Evolutionary conservation across 2,888 invertebrate genomes (phyloP).

Genomic region (Bombyx huttoni): DNA sequence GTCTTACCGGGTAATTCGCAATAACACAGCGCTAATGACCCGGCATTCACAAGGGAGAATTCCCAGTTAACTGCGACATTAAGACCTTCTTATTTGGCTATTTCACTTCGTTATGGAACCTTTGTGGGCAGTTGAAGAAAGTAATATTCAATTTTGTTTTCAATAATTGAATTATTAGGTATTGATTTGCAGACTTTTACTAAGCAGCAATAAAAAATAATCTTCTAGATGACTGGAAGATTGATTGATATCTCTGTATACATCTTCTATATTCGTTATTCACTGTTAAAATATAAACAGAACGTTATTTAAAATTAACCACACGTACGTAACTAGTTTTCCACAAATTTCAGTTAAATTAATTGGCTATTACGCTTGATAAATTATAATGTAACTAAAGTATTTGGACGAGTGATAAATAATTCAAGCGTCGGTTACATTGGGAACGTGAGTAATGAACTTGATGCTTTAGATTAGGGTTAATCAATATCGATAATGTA

Average conservation of each 20-base stretch:
- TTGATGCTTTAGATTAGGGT: constrained; percentile 19
- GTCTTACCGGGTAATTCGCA: constrained; percentile 53
- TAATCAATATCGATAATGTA: constrained; percentile 30
- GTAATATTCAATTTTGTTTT: constrained; percentile 32
- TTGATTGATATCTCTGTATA: too few species aligned
- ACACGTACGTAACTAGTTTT: not conserved
- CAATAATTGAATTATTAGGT: too few species aligned
- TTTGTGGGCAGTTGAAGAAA: constrained; percentile 45
- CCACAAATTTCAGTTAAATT: constrained; percentile 1
- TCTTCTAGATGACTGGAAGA: too few species aligned
- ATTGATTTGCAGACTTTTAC: too few species aligned
- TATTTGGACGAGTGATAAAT: constrained; percentile 18
- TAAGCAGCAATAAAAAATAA: too few species aligned
- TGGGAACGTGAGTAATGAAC: constrained; percentile 21
- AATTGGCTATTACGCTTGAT: constrained; percentile 12
- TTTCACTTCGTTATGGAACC: constrained; percentile 60
- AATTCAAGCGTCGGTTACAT: constrained; percentile 13
- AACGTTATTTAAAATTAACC: not conserved
- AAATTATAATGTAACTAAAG: constrained; percentile 12
- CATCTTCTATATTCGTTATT: not conserved
- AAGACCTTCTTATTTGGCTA: constrained; percentile 67
- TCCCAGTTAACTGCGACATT: constrained; percentile 64
- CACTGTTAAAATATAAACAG: not conserved
- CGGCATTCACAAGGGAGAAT: constrained; percentile 61
- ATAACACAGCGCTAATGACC: constrained; percentile 66